Evolutionary conservation across 2,113 vertebrate species (phyloP).

Genomic region (Lates calcarifer): DNA sequence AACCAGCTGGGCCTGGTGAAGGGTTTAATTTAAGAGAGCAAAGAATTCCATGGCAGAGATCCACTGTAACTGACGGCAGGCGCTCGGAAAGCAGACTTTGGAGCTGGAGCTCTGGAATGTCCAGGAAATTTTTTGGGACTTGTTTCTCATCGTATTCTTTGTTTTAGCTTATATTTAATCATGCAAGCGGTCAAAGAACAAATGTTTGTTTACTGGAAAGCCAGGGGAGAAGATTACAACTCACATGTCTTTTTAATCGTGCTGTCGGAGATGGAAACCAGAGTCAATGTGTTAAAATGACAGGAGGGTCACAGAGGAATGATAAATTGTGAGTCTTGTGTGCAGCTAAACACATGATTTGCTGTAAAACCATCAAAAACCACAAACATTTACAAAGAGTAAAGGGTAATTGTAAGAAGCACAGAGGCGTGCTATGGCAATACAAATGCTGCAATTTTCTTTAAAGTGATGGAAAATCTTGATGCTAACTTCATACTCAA

Average conservation of each 20-base stretch:
- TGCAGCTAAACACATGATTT: constrained; percentile 30
- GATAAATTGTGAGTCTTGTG: constrained; percentile 13
- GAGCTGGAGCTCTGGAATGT: constrained; percentile 66
- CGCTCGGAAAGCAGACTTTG: constrained; percentile 58
- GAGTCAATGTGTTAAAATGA: constrained; percentile 10
- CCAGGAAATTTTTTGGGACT: constrained; percentile 56
- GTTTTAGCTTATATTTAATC: constrained; percentile 49
- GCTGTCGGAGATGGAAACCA: constrained; percentile 14
- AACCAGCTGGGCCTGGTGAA: constrained; percentile 77
- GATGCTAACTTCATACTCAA: constrained; percentile 42
- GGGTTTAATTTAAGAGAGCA: constrained; percentile 83
- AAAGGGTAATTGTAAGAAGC: constrained; percentile 22
- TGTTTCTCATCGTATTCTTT: constrained; percentile 56
- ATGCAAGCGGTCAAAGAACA: constrained; percentile 18
- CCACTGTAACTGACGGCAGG: constrained; percentile 77
- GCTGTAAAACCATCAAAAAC: constrained; percentile 14
- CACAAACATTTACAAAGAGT: constrained; percentile 19
- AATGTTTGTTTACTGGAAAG: constrained; percentile 35
- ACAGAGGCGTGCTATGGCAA: constrained; percentile 17
- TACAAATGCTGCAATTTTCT: constrained; percentile 26
- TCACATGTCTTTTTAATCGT: constrained; percentile 22
- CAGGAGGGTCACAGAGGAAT: neutral
- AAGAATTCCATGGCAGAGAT: constrained; percentile 82
- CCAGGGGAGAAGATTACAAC: neutral
- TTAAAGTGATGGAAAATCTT: constrained; percentile 46